Evolutionary conservation across 2,797 vertebrate genomes (phyloP).

Genomic region (Hippocampus kuda): DNA sequence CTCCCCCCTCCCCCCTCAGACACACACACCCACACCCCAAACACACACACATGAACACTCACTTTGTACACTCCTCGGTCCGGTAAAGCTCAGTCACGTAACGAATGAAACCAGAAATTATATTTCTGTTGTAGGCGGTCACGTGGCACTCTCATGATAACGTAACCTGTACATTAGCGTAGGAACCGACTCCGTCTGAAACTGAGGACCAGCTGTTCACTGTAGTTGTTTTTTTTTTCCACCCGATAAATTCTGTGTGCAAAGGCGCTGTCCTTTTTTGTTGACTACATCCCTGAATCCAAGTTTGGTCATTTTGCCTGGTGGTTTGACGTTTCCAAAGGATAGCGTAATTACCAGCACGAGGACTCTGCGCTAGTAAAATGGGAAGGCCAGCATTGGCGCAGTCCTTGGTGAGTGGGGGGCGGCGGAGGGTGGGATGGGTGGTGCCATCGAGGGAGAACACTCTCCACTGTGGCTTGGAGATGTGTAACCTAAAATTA

Average conservation of each 20-base stretch:
- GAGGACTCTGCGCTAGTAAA: constrained; percentile 28
- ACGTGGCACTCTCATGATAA: no score
- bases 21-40: no score
- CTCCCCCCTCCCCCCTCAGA: no score
- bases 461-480: constrained; percentile 48
- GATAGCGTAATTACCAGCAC: constrained; percentile 40
- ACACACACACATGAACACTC: no score
- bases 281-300: not conserved
- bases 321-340: not conserved
- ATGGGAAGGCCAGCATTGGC: constrained; percentile 37
- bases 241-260: not conserved
- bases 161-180: not conserved
- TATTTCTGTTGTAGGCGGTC: no score
- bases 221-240: not conserved
- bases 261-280: not conserved
- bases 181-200: not conserved
- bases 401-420: constrained; percentile 38
- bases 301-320: not conserved
- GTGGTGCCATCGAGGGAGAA: constrained; percentile 50
- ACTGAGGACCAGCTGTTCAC: not conserved
- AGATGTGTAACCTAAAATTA: constrained; percentile 58
- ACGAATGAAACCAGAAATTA: no score
- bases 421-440: not conserved
- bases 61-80: no score
- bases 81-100: no score